Evolutionary conservation across 1,140 invertebrate genomes (phyloP), one percentile per base, ranked within the genome.

Genomic region (Fopius arisanus): DNA sequence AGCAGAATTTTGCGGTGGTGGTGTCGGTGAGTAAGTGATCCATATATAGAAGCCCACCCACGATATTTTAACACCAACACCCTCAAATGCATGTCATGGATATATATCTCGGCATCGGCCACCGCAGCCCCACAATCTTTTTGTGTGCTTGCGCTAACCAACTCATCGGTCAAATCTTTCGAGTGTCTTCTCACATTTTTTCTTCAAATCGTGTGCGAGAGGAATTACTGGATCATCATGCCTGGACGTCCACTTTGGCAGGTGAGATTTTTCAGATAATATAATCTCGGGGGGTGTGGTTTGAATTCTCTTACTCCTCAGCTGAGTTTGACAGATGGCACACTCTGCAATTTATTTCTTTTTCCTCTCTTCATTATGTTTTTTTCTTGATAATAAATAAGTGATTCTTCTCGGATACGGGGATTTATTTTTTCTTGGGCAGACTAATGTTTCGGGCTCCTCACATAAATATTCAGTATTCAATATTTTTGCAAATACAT

Each of bases 231-330:
- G 9, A 48, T 75, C 70, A 79, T 37, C 70, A 86, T 86, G 85
- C 85, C 85, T 73, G 84, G 85, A 80, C 85, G 85, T 83, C 85
- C 85, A 54, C 74, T 86, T 67, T 86, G 85, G 85, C 85, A 86
- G 79, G 85, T 87, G 79, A 84, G 81, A 31, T 37, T 12, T 21
- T 68, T 12, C 9, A 37, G 43, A 63, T 41, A 63, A 68, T 29
- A 26, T 31, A 43, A 41, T 54, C 23, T 68, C 21, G 43, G 23
- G 29, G 21, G 33, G 16, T 31, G n/a, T 16, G 12, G 29, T 21
- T 26, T 63, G 10, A 26, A 59, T 69, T 69, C 9, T 12, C 33
- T 10, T 23, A 54, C 33, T 69, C 51, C 33, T 72, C 74, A 75
- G 74, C 74, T 73, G 70, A 54, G 29, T 76, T 76, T 73, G 70